phyloP scores from a whole-genome alignment of 2,888 invertebrate genomes.

The Ornithoptera alexandrae region DNA sequence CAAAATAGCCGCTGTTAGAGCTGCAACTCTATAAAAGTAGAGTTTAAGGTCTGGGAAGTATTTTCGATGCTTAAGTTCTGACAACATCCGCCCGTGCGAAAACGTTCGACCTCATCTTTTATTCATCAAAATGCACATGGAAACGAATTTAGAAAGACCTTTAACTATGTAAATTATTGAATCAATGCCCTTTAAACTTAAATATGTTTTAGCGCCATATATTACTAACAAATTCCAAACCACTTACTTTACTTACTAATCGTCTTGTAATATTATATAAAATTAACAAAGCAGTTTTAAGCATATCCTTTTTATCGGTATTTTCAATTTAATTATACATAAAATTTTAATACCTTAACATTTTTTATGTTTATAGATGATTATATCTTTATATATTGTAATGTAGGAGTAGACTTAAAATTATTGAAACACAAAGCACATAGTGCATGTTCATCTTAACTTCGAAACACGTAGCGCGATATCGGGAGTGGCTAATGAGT shows the following conservation, averaged over 20 bases:
- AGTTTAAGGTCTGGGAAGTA: neutral
- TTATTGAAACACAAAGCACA: neutral
- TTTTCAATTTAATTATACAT: too few relatives aligned
- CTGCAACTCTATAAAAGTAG: neutral
- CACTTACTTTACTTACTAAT: too few relatives aligned
- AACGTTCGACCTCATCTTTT: conserved; percentile 7
- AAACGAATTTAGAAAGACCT: conserved; percentile 8
- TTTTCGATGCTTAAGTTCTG: neutral
- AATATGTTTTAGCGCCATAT: neutral
- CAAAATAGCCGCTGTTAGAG: neutral
- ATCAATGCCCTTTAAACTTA: neutral
- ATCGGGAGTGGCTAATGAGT: neutral
- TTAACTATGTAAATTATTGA: conserved; percentile 12
- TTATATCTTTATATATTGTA: too few relatives aligned
- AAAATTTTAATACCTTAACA: neutral
- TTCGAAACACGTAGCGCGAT: neutral
- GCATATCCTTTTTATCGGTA: too few relatives aligned
- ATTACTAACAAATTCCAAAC: too few relatives aligned
- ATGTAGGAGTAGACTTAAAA: too few relatives aligned
- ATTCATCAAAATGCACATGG: conserved; percentile 14
- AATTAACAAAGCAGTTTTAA: too few relatives aligned
- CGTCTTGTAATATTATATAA: too few relatives aligned
- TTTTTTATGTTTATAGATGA: neutral
- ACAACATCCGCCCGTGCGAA: neutral
- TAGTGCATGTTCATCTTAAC: neutral